Percentiles rank a stretch among this genome's conserved stretches.
Conservation (phyloP, 2,113 vertebrate species). For the zebrafish (Danio rerio) region GRCz12tu NC_133187.1:51461001-51461500, state of each 20-base stretch:
- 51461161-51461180: constrained; percentile 82
- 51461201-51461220: constrained; percentile 82
- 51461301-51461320: not conserved
- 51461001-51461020: not conserved
- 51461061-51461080: not conserved
- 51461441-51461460: too few relatives aligned
- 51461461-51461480: too few relatives aligned
- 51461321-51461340: too few relatives aligned
- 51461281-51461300: not conserved
- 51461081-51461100: constrained; percentile 71
- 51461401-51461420: too few relatives aligned
- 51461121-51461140: constrained; percentile 83
- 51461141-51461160: constrained; percentile 82
- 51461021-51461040: not conserved
- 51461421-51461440: too few relatives aligned
- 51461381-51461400: too few relatives aligned
- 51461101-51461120: constrained; percentile 81
- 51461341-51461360: too few relatives aligned
- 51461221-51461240: constrained; percentile 85
- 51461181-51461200: constrained; percentile 84
- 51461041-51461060: not conserved
- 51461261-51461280: constrained; percentile 66
- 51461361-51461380: too few relatives aligned
- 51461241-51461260: constrained; percentile 81
- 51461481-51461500: too few relatives aligned